A percentile compares a stretch with the other conserved stretches of the same genome.
Evolutionary conservation across 2,888 invertebrate species (phyloP).

Genomic region (Panopea generosa): DNA sequence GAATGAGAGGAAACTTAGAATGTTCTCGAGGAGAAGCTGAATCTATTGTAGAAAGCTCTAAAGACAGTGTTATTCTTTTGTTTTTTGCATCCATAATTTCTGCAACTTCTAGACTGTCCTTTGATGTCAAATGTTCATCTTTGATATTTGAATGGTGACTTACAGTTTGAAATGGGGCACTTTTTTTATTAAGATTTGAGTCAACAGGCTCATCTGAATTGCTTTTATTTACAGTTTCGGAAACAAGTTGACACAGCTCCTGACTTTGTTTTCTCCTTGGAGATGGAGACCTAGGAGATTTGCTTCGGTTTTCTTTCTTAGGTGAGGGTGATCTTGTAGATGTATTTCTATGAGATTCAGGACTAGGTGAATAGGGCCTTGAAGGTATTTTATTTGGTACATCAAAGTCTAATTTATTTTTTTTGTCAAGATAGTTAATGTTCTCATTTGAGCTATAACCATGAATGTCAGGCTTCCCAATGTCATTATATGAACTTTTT

Average conservation of each 20-base stretch:
- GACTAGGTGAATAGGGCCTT: slow-evolving; percentile 47
- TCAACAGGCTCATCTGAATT: no score
- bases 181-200: no score
- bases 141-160: no score
- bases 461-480: not conserved
- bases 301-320: no score
- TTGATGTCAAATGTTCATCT: slow-evolving; percentile 24
- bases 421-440: not conserved
- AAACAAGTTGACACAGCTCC: no score
- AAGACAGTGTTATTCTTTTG: not conserved
- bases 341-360: slow-evolving; percentile 27
- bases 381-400: no score
- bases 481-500: slow-evolving; percentile 10
- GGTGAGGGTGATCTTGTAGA: no score
- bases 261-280: no score
- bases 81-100: slow-evolving; percentile 66
- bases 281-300: no score
- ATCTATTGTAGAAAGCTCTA: slow-evolving; percentile 12
- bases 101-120: slow-evolving; percentile 75
- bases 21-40: slow-evolving; percentile 10
- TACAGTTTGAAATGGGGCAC: no score
- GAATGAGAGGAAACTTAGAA: not conserved
- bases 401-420: not conserved
- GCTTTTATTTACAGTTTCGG: no score
- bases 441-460: not conserved